Base-by-base conservation (phyloP, 2,113 vertebrate species). In the Cnemophilus loriae region DNA sequence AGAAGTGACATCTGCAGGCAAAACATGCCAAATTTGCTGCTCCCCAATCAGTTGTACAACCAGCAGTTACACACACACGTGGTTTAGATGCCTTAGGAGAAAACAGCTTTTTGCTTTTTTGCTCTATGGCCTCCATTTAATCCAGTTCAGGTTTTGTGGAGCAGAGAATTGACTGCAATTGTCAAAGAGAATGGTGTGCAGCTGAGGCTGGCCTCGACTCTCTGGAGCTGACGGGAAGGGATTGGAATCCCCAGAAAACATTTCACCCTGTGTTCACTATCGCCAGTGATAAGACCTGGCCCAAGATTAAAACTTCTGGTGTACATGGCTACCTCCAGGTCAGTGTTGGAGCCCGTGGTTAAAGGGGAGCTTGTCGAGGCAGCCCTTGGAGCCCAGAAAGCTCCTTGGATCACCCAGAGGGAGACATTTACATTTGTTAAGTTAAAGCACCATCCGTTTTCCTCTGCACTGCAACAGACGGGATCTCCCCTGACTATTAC, bases 1-100 rank as follows among this genome's bases (percentile, higher is more conserved):
- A 85, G 35, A 93, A 74, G 47, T 92, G 92, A 96, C 90, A 96
- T 79, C 71, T 90, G 59, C 55, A 93, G 68, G 92, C 67, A 93
- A 95, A 93, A 93, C 85, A 94, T 73, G 82, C 82, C 75, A 77
- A 41, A 87, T 59, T 65, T 88, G 49, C 76, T 91, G 75, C 79
- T 78, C 70, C 46, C 82, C 79, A 90, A 42, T 83, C 90, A 91
- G 87, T 75, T 83, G 26, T 35, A 74, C 41, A 73, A 28, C 26
- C 74, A 65, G 27, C 16, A 17, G 39, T 63, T 76, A 68, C 18
- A 89, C n/a, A 79, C 80, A 87, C 35, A 28, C 0, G 15, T 28
- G 32, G 2, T 82, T 79, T 59, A 64, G 53, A 61, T 84, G 79
- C 64, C 75, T 90, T 32, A 52, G 39, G 77, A 91, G 64, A 75